These are phyloP conservation scores for Vanessa tameamea DNA, from an alignment of 1,140 invertebrate species.

Conservation along the genomic window DNA sequence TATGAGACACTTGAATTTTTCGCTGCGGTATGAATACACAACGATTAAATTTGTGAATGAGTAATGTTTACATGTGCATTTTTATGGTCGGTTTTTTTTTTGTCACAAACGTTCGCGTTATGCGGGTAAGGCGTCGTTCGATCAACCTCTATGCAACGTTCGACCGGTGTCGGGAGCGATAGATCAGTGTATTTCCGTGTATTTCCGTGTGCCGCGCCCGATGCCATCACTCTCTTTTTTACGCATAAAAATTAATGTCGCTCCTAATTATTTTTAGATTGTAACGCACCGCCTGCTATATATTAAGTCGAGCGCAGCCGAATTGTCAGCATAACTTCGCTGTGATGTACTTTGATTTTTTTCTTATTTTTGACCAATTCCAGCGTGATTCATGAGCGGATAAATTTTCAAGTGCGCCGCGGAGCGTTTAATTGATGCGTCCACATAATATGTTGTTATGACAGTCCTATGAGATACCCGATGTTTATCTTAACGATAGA, in stretches of 20 bases:
- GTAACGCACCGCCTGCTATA: slow-evolving; percentile 76
- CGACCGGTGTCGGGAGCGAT: slow-evolving; percentile 57
- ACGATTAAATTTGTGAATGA: slow-evolving; percentile 50
- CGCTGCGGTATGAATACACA: slow-evolving; percentile 58
- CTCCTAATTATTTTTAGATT: slow-evolving; percentile 80
- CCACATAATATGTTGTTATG: slow-evolving; percentile 65
- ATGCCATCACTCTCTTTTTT: slow-evolving; percentile 72
- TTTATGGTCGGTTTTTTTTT: background rate
- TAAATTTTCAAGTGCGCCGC: slow-evolving; percentile 67
- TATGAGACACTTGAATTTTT: slow-evolving; percentile 58
- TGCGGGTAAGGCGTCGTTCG: slow-evolving; percentile 13
- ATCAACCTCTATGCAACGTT: slow-evolving; percentile 65
- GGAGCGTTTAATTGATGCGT: slow-evolving; percentile 68
- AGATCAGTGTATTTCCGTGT: slow-evolving; percentile 71
- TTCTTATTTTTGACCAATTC: slow-evolving; percentile 76
- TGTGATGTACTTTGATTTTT: slow-evolving; percentile 78
- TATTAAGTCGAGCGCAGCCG: slow-evolving; percentile 72
- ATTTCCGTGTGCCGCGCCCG: slow-evolving; percentile 63
- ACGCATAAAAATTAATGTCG: slow-evolving; percentile 78
- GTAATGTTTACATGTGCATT: slow-evolving; percentile 37
- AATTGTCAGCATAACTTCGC: slow-evolving; percentile 79
- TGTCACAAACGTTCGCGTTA: no score
- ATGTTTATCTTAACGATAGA: slow-evolving; percentile 11
- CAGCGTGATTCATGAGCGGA: slow-evolving; percentile 72
- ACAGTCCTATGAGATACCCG: slow-evolving; percentile 49